Conservation (phyloP, 1,140 invertebrate genomes). For the Carposina sasakii region DNA sequence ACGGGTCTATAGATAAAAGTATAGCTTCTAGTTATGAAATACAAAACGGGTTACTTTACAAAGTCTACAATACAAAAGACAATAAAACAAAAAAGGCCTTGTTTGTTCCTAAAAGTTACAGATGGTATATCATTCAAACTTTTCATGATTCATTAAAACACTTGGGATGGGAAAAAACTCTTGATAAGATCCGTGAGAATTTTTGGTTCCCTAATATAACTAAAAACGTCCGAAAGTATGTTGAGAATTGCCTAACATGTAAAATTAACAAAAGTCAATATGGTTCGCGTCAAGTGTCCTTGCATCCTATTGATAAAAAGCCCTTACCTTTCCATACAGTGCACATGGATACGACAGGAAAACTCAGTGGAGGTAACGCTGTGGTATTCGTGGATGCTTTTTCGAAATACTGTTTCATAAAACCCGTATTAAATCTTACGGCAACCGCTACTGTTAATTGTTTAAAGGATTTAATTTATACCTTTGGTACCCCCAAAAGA, state of each 20-base stretch:
- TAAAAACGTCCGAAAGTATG: constrained; percentile 13
- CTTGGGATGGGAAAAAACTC: constrained; percentile 22
- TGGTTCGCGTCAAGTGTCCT: not conserved
- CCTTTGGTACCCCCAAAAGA: not conserved
- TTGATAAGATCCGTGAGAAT: constrained; percentile 1
- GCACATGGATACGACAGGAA: constrained; percentile 18
- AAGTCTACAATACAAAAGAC: not conserved
- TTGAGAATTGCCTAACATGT: constrained; percentile 16
- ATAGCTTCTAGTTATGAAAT: not conserved
- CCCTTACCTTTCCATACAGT: constrained; percentile 19
- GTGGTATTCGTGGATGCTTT: constrained; percentile 15
- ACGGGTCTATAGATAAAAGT: not conserved
- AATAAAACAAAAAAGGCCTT: constrained; percentile 2
- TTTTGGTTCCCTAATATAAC: constrained; percentile 22
- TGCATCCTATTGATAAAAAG: constrained; percentile 7
- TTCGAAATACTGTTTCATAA: not conserved
- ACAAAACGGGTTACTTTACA: not conserved
- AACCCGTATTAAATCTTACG: not conserved
- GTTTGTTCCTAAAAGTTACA: constrained; percentile 10
- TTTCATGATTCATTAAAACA: constrained; percentile 22
- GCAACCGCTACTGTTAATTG: not conserved
- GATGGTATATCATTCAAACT: constrained; percentile 13
- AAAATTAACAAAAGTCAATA: constrained; percentile 8
- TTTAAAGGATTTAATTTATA: not conserved
- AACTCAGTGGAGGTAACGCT: constrained; percentile 4